phyloP scores from a whole-genome alignment of 2,888 invertebrate genomes.

The Phragmatobia fuliginosa region DNA sequence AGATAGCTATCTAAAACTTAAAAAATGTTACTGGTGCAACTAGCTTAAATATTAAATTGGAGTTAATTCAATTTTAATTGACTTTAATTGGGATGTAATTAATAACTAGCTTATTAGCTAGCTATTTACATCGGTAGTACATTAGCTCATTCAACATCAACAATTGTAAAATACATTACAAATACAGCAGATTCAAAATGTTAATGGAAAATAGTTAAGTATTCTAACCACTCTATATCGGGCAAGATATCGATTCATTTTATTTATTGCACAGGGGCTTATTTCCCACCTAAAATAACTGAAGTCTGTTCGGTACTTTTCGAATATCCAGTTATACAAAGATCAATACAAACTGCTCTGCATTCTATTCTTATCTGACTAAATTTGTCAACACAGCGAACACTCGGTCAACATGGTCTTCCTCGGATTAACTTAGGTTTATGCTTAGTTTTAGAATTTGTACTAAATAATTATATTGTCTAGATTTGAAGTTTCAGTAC shows the following conservation, averaged over 20 bases:
- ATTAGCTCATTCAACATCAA: neutral
- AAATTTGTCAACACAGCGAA: slow-evolving; percentile 6
- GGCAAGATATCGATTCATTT: too few species aligned
- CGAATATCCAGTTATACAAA: neutral
- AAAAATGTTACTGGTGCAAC: too few species aligned
- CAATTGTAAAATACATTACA: neutral
- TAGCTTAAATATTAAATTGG: too few species aligned
- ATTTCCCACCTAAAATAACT: neutral
- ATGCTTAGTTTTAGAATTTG: neutral
- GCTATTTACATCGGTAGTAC: neutral
- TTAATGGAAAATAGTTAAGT: neutral
- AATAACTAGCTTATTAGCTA: neutral
- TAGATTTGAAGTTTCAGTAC: neutral
- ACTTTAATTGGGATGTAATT: too few species aligned
- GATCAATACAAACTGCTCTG: neutral
- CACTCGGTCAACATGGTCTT: neutral
- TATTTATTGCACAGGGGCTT: neutral
- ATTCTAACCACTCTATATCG: neutral
- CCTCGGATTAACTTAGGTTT: neutral
- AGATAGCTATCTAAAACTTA: too few species aligned
- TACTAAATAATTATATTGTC: neutral
- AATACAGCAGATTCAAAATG: neutral
- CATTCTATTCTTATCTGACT: slow-evolving; percentile 2
- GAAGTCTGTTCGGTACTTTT: neutral
- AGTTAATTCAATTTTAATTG: too few species aligned